Evolutionary conservation across 1,140 invertebrate species (phyloP).

Genomic region (Ostrea edulis): DNA sequence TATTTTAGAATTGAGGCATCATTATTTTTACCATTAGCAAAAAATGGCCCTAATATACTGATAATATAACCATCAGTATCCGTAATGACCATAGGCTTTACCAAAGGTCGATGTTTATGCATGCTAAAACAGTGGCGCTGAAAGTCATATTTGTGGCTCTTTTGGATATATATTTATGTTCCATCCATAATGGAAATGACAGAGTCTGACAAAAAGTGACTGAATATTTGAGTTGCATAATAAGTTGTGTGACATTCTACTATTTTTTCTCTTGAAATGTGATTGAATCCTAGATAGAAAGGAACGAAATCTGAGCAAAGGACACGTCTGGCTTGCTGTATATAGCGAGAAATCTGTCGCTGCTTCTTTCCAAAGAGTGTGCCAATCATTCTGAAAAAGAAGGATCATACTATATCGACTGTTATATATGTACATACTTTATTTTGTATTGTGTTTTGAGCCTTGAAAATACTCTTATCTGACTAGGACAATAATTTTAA

Average conservation of each 20-base stretch:
- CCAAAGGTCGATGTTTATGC: constrained; percentile 48
- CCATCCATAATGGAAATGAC: constrained; percentile 39
- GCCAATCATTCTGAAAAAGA: neutral
- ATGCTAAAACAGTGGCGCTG: constrained; percentile 32
- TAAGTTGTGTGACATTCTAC: constrained; percentile 35
- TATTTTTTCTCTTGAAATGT: constrained; percentile 35
- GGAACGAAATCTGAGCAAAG: constrained; percentile 41
- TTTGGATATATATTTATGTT: constrained; percentile 48
- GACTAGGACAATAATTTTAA: neutral
- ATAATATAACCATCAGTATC: constrained; percentile 40
- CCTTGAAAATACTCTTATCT: neutral
- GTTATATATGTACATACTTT: neutral
- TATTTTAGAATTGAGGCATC: constrained; percentile 49
- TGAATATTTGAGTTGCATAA: constrained; percentile 30
- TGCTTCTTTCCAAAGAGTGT: neutral
- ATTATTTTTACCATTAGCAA: constrained; percentile 47
- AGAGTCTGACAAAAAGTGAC: neutral
- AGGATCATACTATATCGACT: too few species aligned
- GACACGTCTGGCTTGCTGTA: neutral
- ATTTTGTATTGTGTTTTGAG: neutral
- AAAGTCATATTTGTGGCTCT: constrained; percentile 46
- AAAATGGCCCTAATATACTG: constrained; percentile 37
- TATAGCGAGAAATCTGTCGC: neutral
- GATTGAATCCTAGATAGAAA: constrained; percentile 39
- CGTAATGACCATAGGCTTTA: constrained; percentile 36